These are phyloP conservation scores for Trachelus troglodyta DNA, from an alignment of 2,888 invertebrate species.

Conservation along the genomic window DNA sequence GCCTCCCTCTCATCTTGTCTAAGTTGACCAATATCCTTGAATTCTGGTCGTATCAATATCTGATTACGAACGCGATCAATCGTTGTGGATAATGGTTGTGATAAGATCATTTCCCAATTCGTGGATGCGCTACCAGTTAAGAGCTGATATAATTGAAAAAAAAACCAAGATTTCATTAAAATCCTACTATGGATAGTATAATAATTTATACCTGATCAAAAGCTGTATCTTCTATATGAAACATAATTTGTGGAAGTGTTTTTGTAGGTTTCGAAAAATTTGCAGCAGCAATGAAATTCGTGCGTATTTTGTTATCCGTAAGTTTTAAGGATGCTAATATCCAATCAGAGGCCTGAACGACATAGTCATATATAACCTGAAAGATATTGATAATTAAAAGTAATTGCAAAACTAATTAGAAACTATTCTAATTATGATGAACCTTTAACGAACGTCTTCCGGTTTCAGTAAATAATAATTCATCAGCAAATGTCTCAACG, in stretches of 20 bases:
- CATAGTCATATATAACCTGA: conserved; percentile 78
- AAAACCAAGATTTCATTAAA: neutral
- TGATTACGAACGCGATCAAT: conserved; percentile 67
- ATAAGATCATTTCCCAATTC: conserved; percentile 68
- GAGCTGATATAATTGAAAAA: conserved; percentile 55
- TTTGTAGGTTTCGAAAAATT: conserved; percentile 35
- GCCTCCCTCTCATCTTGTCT: conserved; percentile 49
- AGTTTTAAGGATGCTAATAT: conserved; percentile 69
- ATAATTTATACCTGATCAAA: conserved; percentile 77
- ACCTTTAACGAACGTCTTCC: conserved; percentile 64
- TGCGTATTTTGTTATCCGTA: conserved; percentile 51
- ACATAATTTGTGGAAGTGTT: conserved; percentile 80
- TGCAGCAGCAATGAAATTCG: conserved; percentile 27
- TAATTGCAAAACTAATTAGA: neutral
- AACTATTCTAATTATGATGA: conserved; percentile 2
- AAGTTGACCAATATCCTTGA: conserved; percentile 61
- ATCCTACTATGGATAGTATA: neutral
- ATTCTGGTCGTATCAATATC: conserved; percentile 68
- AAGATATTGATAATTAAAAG: neutral
- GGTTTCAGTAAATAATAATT: conserved; percentile 56
- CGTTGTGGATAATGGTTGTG: conserved; percentile 67
- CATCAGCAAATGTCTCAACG: conserved; percentile 59
- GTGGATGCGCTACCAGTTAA: conserved; percentile 67
- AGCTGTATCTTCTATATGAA: conserved; percentile 79
- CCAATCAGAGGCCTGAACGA: conserved; percentile 77